phyloP scores from a whole-genome alignment of 2,113 vertebrate genomes.

The human (Homo sapiens) region DNA sequence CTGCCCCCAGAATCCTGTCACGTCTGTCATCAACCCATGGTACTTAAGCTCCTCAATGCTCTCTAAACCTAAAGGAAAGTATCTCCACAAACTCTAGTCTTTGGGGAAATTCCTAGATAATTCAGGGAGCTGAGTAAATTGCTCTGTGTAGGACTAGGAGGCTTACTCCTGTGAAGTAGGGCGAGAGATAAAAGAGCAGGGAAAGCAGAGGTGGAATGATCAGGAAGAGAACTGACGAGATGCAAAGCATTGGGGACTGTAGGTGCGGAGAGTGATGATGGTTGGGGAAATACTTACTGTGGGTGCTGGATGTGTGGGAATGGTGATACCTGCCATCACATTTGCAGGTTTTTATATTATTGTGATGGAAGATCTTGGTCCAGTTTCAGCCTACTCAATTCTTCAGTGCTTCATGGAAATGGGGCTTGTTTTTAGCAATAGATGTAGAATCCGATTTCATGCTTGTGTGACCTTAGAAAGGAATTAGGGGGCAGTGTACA shows the following conservation, averaged over 20 bases:
- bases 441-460: background rate
- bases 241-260: background rate
- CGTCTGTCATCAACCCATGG: background rate
- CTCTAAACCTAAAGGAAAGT: background rate
- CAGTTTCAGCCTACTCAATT: background rate
- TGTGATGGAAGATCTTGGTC: background rate
- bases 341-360: background rate
- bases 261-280: background rate
- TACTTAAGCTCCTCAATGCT: background rate
- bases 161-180: background rate
- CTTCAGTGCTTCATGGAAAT: background rate
- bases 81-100: background rate
- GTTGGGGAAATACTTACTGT: background rate
- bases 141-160: background rate
- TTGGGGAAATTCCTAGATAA: background rate
- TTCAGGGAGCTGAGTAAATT: background rate
- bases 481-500: background rate
- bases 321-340: background rate
- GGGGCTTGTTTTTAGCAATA: background rate
- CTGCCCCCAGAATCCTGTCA: background rate
- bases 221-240: background rate
- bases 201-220: background rate
- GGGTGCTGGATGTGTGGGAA: background rate
- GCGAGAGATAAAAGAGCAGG: background rate
- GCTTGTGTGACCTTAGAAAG: background rate